Conservation (phyloP, 1,140 invertebrate species). For the Scaptodrosophila lebanonensis region DNA sequence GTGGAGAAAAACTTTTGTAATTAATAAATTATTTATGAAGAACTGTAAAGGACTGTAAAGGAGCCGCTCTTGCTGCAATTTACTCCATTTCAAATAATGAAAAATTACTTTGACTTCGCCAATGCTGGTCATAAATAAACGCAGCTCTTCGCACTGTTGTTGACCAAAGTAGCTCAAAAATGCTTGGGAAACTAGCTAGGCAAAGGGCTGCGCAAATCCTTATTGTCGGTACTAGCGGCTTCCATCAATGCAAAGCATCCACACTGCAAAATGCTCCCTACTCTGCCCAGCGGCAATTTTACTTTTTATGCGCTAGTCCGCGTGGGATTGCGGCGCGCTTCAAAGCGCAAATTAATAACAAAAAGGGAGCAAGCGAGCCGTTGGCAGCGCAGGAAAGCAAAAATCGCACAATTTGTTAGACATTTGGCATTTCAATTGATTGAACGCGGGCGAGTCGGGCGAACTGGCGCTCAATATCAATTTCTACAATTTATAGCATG, state of each 20-base stretch:
- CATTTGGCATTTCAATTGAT: constrained; percentile 64
- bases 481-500: constrained; percentile 57
- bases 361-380: constrained; percentile 16
- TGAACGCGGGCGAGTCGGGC: constrained; percentile 43
- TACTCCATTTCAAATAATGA: constrained; percentile 73
- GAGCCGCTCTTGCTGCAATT: constrained; percentile 54
- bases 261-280: constrained; percentile 18
- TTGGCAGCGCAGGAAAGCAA: constrained; percentile 21
- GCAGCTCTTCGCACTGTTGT: constrained; percentile 28
- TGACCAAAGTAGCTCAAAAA: constrained; percentile 9
- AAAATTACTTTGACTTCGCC: constrained; percentile 63
- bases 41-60: constrained; percentile 65
- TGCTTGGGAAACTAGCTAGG: background rate
- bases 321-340: constrained; percentile 39
- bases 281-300: background rate
- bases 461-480: constrained; percentile 49
- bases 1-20: constrained; percentile 69
- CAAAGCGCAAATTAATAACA: constrained; percentile 57
- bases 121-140: constrained; percentile 67
- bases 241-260: constrained; percentile 11
- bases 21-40: constrained; percentile 75
- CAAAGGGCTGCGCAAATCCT: background rate
- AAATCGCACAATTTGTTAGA: constrained; percentile 55
- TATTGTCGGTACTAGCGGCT: background rate
- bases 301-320: constrained; percentile 37